Conservation (phyloP, 2,797 vertebrate genomes). For the Botia almorhae region DNA sequence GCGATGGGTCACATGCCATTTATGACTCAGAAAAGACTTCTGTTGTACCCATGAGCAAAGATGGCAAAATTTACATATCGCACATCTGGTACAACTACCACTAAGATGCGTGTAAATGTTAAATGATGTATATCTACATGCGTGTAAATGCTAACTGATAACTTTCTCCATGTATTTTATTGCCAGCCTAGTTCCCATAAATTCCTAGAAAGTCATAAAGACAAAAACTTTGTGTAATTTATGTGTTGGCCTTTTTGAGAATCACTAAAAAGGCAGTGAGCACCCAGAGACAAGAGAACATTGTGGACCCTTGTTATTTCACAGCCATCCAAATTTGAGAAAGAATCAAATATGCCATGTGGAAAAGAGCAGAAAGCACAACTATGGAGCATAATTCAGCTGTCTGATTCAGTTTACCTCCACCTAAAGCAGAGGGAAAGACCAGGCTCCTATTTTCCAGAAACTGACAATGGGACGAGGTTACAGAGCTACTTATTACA, state of each 20-base stretch:
- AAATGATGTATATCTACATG: too few relatives aligned
- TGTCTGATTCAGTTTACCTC: conserved; percentile 55
- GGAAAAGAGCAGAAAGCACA: background rate
- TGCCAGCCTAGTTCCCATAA: background rate
- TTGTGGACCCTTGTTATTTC: conserved; percentile 37
- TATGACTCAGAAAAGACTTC: too few relatives aligned
- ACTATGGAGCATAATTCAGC: conserved; percentile 33
- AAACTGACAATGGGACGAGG: conserved; percentile 68
- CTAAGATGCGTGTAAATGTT: too few relatives aligned
- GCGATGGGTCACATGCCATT: background rate
- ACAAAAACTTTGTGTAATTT: too few relatives aligned
- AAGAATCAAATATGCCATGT: conserved; percentile 19
- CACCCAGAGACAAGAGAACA: conserved; percentile 41
- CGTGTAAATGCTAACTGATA: too few relatives aligned
- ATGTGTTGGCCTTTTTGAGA: background rate
- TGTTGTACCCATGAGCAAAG: background rate
- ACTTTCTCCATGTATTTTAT: too few relatives aligned
- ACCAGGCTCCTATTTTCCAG: conserved; percentile 52
- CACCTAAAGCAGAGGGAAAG: conserved; percentile 51
- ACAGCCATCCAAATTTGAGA: conserved; percentile 33
- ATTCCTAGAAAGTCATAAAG: background rate
- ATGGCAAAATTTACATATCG: background rate
- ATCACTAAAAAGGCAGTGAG: conserved; percentile 1
- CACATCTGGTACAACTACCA: too few relatives aligned
- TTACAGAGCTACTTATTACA: conserved; percentile 68